Evolutionary conservation across 1,140 invertebrate species (phyloP).

Genomic region (Alviniconcha marisindica): DNA sequence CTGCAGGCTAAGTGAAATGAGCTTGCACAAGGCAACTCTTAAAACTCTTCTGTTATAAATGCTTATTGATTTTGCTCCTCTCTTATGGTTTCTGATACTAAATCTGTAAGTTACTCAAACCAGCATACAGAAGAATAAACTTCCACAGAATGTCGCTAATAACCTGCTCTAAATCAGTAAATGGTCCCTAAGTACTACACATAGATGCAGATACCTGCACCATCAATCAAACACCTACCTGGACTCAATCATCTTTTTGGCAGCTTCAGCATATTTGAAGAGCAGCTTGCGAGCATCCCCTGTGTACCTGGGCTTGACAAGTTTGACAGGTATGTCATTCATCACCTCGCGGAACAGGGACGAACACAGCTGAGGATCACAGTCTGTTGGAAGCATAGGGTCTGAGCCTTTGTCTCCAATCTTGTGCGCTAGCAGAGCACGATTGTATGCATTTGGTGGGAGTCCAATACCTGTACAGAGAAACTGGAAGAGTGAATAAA

Average conservation of each 20-base stretch:
- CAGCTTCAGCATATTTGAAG: conserved; percentile 95
- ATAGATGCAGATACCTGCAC: background rate
- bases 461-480: conserved; percentile 87
- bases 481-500: background rate
- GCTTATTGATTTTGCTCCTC: too few species aligned
- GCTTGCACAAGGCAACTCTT: too few species aligned
- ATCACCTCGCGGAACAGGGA: conserved; percentile 98
- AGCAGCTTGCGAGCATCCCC: conserved; percentile 97
- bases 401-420: conserved; percentile 88
- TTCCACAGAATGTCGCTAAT: too few species aligned
- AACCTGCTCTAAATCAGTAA: too few species aligned
- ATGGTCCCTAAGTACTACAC: too few species aligned
- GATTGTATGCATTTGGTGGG: conserved; percentile 96
- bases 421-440: conserved; percentile 97
- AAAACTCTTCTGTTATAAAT: too few species aligned
- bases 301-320: conserved; percentile 95
- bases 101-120: too few species aligned
- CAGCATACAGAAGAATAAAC: too few species aligned
- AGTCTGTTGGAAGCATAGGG: conserved; percentile 92
- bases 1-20: too few species aligned
- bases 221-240: conserved; percentile 73
- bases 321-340: conserved; percentile 98
- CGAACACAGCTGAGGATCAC: conserved; percentile 93
- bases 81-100: too few species aligned
- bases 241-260: conserved; percentile 97